phyloP scores from a whole-genome alignment of 1,140 invertebrate genomes.

The Scylla paramamosain region DNA sequence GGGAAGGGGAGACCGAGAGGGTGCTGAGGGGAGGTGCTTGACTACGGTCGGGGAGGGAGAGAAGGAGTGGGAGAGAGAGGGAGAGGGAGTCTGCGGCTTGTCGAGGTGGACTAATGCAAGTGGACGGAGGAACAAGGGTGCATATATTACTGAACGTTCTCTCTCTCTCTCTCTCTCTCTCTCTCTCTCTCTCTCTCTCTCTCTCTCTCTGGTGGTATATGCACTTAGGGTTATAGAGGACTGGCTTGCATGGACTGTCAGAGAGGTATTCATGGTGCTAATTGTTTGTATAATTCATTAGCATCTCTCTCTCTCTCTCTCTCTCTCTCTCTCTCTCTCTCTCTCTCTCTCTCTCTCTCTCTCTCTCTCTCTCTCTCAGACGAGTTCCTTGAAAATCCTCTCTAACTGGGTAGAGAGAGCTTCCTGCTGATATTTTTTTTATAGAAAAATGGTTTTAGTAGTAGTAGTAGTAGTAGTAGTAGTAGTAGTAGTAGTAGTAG shows the following conservation, averaged over 20 bases:
- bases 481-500: constrained; percentile 14
- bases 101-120: constrained; percentile 31
- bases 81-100: background rate
- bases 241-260: no score
- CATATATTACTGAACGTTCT: background rate
- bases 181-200: constrained; percentile 18
- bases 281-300: no score
- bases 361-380: no score
- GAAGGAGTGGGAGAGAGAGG: background rate
- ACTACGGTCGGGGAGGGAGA: background rate
- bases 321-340: constrained; percentile 8
- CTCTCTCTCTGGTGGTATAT: background rate
- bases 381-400: no score
- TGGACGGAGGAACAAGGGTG: constrained; percentile 12
- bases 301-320: constrained; percentile 31
- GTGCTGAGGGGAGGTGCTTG: background rate
- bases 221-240: no score
- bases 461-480: background rate
- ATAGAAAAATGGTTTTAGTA: no score
- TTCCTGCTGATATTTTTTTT: no score
- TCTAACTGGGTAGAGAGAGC: no score
- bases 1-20: background rate
- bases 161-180: constrained; percentile 48
- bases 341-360: constrained; percentile 8
- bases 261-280: no score